Conservation (phyloP, 2,888 invertebrate species). For the Rhopalosiphum nymphaeae region DNA sequence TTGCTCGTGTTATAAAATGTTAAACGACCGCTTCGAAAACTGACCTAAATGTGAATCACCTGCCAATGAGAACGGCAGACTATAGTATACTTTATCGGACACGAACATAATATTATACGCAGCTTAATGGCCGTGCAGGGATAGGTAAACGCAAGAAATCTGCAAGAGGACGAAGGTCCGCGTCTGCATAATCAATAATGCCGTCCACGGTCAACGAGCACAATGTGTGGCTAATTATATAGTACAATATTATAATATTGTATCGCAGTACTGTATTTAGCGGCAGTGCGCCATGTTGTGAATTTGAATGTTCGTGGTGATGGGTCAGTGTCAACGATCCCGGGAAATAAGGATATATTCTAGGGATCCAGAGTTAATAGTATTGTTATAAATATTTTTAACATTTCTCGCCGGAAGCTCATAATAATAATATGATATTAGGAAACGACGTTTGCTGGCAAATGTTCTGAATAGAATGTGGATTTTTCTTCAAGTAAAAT, state of each 20-base stretch:
- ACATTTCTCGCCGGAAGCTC: not conserved
- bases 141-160: not conserved
- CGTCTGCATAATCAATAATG: not conserved
- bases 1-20: not conserved
- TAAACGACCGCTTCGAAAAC: not conserved
- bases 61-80: not conserved
- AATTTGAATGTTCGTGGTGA: not conserved
- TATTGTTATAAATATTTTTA: not conserved
- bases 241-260: not conserved
- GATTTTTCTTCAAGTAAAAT: not conserved
- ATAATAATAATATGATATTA: not conserved
- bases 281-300: not conserved
- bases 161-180: not conserved
- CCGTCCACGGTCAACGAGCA: not conserved
- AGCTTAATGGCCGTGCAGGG: not conserved
- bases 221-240: not conserved
- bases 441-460: not conserved
- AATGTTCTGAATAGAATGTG: not conserved
- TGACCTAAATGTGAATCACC: conserved; percentile 9
- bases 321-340: not conserved
- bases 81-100: not conserved
- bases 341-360: not conserved
- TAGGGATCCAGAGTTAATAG: not conserved
- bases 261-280: not conserved
- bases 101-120: not conserved